Base-by-base conservation (phyloP, 2,888 invertebrate genomes). In the Torymus texanus region DNA sequence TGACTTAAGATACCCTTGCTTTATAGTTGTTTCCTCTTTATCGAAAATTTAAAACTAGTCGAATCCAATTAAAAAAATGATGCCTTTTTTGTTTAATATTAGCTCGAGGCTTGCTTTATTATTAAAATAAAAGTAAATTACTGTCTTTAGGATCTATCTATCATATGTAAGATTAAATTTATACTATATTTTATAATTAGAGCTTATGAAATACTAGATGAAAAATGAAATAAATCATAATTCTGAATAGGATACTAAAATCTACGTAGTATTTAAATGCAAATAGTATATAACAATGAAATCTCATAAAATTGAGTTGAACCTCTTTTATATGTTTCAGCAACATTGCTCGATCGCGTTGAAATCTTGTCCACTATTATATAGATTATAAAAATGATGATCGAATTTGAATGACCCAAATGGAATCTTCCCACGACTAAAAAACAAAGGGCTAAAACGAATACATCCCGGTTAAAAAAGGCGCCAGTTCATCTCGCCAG, bases 161-260 rank as follows among this genome's bases (percentile, higher is more conserved):
- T 29, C 61, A 68, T 59, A 41, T 41, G 41, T 55, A 68, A 75
- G 62, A 62, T 75, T 41, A 68, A 75, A 59, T 21, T 67, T 21
- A 66, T 11, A 16, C 50, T 65, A 58, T n/a, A n/a, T 51, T 65
- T 71, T 21, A n/a, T 51, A 21, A 51, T 59, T 67, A 67, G 0
- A 62, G 50, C 24, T 66, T 55, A 66, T 51, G 21, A 50, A 13
- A 66, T 66, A 50, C 51, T 71, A 18, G 16, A 41, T 41, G 41
- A 21, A 18, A 71, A 71, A 61, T 1, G 21, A 51, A 62, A 53
- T 14, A 72, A 29, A 24, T 16, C 8, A 53, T 51, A 53, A 2
- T 5, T 50, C 21, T 50, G 18, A 56, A 29, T 16, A 70, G 50
- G 11, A 21, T 1, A n/a, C 29, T 62, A 72, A 41, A n/a, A 0